Conservation (phyloP, 2,888 invertebrate genomes). For the Lydus trimaculatus region DNA sequence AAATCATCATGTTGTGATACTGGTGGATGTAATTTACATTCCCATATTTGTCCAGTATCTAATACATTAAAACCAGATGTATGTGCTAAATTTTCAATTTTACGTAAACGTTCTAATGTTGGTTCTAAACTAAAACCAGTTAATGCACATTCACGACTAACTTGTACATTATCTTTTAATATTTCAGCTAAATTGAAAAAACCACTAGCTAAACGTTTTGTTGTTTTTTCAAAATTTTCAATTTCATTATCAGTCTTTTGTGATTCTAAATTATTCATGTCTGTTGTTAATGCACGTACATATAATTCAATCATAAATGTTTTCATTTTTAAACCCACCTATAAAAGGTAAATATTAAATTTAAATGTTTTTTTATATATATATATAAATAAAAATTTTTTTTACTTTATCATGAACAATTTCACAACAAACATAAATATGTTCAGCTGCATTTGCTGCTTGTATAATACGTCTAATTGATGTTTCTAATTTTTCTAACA, state of each 20-base stretch:
- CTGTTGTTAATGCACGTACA: conserved; percentile 76
- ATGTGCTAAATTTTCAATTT: conserved; percentile 65
- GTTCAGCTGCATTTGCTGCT: conserved; percentile 70
- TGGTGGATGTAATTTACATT: conserved; percentile 56
- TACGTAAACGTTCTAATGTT: conserved; percentile 66
- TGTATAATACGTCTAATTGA: conserved; percentile 58
- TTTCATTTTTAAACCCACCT: conserved; percentile 61
- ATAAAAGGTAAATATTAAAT: conserved; percentile 25
- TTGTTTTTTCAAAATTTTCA: conserved; percentile 64
- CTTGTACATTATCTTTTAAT: conserved; percentile 66
- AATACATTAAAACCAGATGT: conserved; percentile 62
- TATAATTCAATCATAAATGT: conserved; percentile 76
- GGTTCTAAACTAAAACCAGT: conserved; percentile 81
- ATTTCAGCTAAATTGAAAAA: conserved; percentile 71
- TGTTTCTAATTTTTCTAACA: conserved; percentile 47
- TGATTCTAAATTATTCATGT: conserved; percentile 77
- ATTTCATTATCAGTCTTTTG: conserved; percentile 66
- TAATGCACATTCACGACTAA: conserved; percentile 74
- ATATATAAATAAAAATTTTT: too few relatives aligned
- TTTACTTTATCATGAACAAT: conserved; percentile 58
- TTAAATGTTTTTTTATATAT: conserved; percentile 20
- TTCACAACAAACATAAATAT: conserved; percentile 72
- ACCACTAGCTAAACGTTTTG: conserved; percentile 67
- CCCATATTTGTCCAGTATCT: conserved; percentile 57
- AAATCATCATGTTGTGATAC: conserved; percentile 52